A percentile compares a stretch with the other conserved stretches of the same genome.
phyloP scores from a whole-genome alignment of 1,140 invertebrate genomes.

The Probaryconus sp. region DNA sequence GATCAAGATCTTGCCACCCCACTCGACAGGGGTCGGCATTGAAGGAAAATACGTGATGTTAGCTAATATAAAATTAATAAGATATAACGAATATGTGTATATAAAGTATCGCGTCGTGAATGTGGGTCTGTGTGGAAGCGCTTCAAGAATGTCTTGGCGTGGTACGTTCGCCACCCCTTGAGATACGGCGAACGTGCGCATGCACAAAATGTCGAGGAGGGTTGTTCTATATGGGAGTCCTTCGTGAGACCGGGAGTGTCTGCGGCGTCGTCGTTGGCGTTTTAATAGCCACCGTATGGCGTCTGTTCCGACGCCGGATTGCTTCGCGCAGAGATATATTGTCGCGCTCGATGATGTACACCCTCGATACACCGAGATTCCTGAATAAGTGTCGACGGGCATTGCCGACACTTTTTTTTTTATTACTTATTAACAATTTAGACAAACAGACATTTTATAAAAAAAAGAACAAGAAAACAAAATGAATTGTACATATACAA shows the following conservation, averaged over 20 bases:
- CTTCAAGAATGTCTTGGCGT: constrained; percentile 47
- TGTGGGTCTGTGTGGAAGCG: constrained; percentile 30
- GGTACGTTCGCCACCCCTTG: constrained; percentile 15
- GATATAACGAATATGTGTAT: constrained; percentile 56
- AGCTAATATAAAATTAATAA: constrained; percentile 59
- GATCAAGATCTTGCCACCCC: constrained; percentile 16
- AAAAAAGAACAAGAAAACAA: too few relatives aligned
- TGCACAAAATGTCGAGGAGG: constrained; percentile 49
- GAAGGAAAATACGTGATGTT: constrained; percentile 32
- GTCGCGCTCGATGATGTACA: not conserved
- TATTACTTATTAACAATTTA: too few relatives aligned
- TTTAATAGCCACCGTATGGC: constrained; percentile 52
- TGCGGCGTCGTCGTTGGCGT: constrained; percentile 40
- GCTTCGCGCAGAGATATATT: constrained; percentile 24
- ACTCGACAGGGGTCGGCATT: not conserved
- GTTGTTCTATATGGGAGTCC: constrained; percentile 33
- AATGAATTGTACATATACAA: too few relatives aligned
- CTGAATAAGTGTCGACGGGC: too few relatives aligned
- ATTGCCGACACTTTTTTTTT: too few relatives aligned
- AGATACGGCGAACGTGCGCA: constrained; percentile 43
- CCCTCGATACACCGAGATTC: not conserved
- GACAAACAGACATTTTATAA: too few relatives aligned
- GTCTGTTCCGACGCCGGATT: constrained; percentile 19
- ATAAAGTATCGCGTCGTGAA: constrained; percentile 36
- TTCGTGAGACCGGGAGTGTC: constrained; percentile 29